These are phyloP conservation scores for Callipepla californica DNA, from an alignment of 2,113 vertebrate genomes.

Conservation along the genomic window DNA sequence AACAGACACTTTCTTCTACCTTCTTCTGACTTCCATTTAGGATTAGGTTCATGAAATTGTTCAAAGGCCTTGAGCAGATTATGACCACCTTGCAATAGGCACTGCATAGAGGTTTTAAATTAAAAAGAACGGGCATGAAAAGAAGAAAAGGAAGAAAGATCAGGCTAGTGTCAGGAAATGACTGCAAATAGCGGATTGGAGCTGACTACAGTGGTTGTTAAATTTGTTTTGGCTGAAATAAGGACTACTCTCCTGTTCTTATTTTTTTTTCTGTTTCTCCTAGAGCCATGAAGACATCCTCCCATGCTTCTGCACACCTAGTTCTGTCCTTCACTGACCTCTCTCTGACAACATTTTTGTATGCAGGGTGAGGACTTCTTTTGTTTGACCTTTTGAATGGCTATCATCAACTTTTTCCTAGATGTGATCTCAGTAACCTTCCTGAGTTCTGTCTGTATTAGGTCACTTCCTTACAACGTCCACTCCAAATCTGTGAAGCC, in stretches of 20 bases:
- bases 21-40: conserved; percentile 19
- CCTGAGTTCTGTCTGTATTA: background rate
- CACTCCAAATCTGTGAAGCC: background rate
- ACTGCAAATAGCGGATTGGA: background rate
- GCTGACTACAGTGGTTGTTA: background rate
- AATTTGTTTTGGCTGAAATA: background rate
- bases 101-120: background rate
- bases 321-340: background rate
- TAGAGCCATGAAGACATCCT: background rate
- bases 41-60: conserved; percentile 7
- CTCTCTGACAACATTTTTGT: background rate
- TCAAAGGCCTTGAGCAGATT: conserved; percentile 21
- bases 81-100: background rate
- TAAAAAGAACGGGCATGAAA: background rate
- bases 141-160: background rate
- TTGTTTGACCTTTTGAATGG: background rate
- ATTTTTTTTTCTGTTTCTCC: background rate
- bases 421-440: background rate
- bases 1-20: background rate
- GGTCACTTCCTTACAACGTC: background rate
- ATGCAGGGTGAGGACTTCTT: background rate
- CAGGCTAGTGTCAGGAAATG: background rate
- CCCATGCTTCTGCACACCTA: background rate
- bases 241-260: background rate
- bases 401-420: background rate